These are phyloP conservation scores for Philereme vetulata DNA, from an alignment of 2,888 invertebrate species.

Conservation along the genomic window DNA sequence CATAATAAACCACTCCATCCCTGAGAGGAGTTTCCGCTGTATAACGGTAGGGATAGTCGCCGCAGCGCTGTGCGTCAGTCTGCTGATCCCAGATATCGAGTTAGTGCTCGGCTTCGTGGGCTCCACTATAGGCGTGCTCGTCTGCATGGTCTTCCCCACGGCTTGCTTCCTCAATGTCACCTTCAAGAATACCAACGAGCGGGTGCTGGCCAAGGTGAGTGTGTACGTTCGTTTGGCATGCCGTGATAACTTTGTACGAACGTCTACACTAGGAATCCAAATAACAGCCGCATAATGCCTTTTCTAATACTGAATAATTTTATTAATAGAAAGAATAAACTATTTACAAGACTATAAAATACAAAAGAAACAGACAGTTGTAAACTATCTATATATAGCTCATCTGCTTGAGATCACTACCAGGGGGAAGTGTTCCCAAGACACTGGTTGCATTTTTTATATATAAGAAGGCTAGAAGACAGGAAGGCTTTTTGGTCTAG, in stretches of 20 bases:
- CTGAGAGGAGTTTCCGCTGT: conserved; percentile 91
- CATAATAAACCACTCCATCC: conserved; percentile 88
- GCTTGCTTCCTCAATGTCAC: conserved; percentile 94
- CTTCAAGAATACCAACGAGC: conserved; percentile 92
- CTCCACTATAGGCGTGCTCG: conserved; percentile 96
- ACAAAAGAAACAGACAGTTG: too few species aligned
- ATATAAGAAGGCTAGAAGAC: too few species aligned
- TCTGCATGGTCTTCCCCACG: conserved; percentile 97
- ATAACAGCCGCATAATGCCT: too few species aligned
- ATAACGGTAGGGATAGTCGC: conserved; percentile 92
- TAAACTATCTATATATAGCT: too few species aligned
- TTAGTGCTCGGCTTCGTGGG: conserved; percentile 97
- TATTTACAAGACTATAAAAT: too few species aligned
- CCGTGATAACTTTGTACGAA: not conserved
- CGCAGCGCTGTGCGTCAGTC: conserved; percentile 90
- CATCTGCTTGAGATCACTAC: too few species aligned
- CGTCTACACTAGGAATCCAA: not conserved
- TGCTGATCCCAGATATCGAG: conserved; percentile 96
- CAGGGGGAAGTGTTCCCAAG: too few species aligned
- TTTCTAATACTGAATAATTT: too few species aligned
- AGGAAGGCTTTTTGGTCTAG: too few species aligned
- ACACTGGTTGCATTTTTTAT: too few species aligned
- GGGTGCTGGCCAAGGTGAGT: conserved; percentile 90
- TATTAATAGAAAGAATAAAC: too few species aligned
- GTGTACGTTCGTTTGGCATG: not conserved